These are phyloP conservation scores for Phymorhynchus buccinoides DNA, from an alignment of 1,140 invertebrate species.

Conservation along the genomic window DNA sequence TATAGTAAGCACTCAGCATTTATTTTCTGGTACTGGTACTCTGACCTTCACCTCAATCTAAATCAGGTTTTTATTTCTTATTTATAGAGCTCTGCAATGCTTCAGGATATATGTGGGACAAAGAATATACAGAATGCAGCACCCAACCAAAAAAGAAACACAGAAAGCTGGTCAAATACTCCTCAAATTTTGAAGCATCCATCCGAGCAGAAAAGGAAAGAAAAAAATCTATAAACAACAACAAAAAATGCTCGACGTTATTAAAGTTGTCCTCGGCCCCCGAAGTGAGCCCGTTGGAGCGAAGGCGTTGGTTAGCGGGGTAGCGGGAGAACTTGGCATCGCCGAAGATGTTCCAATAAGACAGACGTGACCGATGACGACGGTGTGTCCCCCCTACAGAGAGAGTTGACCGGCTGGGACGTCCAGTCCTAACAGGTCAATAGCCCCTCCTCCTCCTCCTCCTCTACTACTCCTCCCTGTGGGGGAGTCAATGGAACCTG, in stretches of 20 bases:
- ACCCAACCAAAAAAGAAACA: too few species aligned
- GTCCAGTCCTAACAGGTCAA: conserved; percentile 62
- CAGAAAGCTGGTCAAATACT: too few species aligned
- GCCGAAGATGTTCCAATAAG: conserved; percentile 63
- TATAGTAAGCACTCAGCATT: too few species aligned
- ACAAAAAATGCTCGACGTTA: conserved; percentile 52
- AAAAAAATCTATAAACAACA: too few species aligned
- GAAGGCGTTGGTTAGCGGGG: conserved; percentile 50
- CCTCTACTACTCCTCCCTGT: conserved; percentile 39
- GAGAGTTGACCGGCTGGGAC: conserved; percentile 31
- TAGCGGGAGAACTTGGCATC: conserved; percentile 12
- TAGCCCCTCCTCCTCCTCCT: conserved; percentile 48
- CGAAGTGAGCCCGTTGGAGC: conserved; percentile 49
- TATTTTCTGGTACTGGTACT: too few species aligned
- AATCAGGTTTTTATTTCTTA: too few species aligned
- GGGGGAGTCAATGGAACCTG: conserved; percentile 47
- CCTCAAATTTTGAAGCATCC: too few species aligned
- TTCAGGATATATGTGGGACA: too few species aligned
- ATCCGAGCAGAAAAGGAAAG: too few species aligned
- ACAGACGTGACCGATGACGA: conserved; percentile 41
- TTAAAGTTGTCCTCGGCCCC: conserved; percentile 61
- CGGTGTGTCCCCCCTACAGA: conserved; percentile 39
- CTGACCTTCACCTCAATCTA: too few species aligned
- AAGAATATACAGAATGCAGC: too few species aligned
- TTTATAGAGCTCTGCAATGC: too few species aligned